Evolutionary conservation across 1,140 invertebrate genomes (phyloP), one percentile per base, ranked within the genome.

Genomic region (Cydia strobilella): DNA sequence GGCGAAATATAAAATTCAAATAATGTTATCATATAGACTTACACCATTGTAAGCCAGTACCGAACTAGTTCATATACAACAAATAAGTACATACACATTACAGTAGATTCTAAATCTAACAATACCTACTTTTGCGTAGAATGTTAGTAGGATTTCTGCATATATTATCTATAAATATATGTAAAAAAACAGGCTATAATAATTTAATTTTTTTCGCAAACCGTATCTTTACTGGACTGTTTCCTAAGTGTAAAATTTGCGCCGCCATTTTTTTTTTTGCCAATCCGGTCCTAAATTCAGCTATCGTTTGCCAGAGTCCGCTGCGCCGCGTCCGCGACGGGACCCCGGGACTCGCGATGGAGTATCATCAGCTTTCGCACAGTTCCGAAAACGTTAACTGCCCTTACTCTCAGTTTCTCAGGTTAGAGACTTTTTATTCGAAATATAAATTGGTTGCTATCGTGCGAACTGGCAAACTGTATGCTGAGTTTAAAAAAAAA

Each of bases 401-500:
- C 20, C 54, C 54, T 59, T 59, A 59, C 54, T 59, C 54, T 59
- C 54, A 59, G 20, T 59, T 59, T 59, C 18, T 59, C 54, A 59
- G 54, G 54, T 59, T n/a, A 59, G 54, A 59, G 18, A 20, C 54
- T 59, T 23, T 59, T 59, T 59, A 23, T 59, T 59, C 20, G n/a
- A 59, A 59, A 59, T 59, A 23, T 23, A 12, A 59, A 59, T 10
- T 59, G 48, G 48, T 18, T n/a, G 18, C 5, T 51, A 51, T 7
- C 42, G 42, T 45, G 42, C 42, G 42, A 7, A 51, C 48, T 51
- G 5, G 15, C 42, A 10, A 45, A 13, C 12, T 18, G 15, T n/a
- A 51, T 7, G 35, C 35, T 9, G 35, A 39, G 35, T 39, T 39
- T 39, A 7, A 35, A 35, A 9, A 7, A n/a, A n/a, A n/a, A n/a